Conservation (phyloP, 2,797 vertebrate genomes). For the Cetoscarus ocellatus region DNA sequence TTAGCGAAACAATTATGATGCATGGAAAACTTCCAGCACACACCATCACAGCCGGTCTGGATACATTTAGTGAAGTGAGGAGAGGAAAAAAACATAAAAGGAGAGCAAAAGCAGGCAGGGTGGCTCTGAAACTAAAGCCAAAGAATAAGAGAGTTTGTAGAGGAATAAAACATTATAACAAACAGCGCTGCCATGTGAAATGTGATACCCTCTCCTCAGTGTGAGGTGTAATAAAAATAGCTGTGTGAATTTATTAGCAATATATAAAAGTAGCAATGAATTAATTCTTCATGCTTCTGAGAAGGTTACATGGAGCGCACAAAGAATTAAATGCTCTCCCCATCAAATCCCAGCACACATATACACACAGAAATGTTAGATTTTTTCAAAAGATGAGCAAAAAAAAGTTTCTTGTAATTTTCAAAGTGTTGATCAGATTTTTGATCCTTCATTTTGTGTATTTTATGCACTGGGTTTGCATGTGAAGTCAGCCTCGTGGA, state of each 20-base stretch:
- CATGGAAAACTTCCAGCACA: constrained; percentile 88
- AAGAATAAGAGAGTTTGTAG: constrained; percentile 78
- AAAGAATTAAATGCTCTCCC: constrained; percentile 59
- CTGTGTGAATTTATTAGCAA: constrained; percentile 80
- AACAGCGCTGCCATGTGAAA: constrained; percentile 79
- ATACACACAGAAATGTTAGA: constrained; percentile 4
- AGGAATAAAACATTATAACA: constrained; percentile 84
- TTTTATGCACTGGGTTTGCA: background rate
- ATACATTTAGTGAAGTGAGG: constrained; percentile 67
- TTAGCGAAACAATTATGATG: constrained; percentile 90
- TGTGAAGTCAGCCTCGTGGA: background rate
- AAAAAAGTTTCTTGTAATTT: background rate
- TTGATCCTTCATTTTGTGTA: background rate
- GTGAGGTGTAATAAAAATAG: constrained; percentile 82
- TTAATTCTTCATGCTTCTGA: constrained; percentile 75
- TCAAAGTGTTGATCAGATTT: background rate
- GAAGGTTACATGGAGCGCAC: constrained; percentile 69
- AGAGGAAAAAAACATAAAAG: constrained; percentile 18
- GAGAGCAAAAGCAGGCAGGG: constrained; percentile 60
- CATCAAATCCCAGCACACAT: background rate
- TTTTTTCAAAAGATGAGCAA: background rate
- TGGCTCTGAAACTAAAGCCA: constrained; percentile 74
- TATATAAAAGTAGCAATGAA: constrained; percentile 82
- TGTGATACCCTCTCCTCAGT: constrained; percentile 77
- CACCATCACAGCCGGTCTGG: constrained; percentile 75